These are phyloP conservation scores for Hydrotaea cyrtoneurina DNA, from an alignment of 2,888 invertebrate species.

Conservation along the genomic window DNA sequence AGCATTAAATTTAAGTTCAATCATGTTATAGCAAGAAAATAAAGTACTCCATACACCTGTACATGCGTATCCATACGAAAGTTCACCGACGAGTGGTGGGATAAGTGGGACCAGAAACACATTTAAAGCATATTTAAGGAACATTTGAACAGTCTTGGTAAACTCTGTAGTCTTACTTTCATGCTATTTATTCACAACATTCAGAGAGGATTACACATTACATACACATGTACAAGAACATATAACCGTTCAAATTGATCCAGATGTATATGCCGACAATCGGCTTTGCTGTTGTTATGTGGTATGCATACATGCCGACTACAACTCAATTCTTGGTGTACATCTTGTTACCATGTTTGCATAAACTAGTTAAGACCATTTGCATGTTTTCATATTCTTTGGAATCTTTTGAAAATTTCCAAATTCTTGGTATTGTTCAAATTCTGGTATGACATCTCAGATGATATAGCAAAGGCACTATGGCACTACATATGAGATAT, in stretches of 20 bases:
- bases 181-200: neutral
- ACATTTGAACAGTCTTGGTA: neutral
- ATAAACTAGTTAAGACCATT: constrained; percentile 17
- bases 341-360: constrained; percentile 18
- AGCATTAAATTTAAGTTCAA: constrained; percentile 37
- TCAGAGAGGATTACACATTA: neutral
- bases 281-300: too few relatives aligned
- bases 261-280: too few relatives aligned
- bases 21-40: neutral
- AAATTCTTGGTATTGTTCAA: neutral
- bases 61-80: neutral
- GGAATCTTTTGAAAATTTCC: neutral
- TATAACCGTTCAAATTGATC: neutral
- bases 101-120: neutral
- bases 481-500: neutral
- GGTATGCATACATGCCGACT: neutral
- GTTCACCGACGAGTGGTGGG: neutral
- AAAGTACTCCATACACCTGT: neutral
- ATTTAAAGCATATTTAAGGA: constrained; percentile 6
- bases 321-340: constrained; percentile 24
- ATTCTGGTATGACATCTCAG: neutral
- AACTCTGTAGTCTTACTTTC: neutral
- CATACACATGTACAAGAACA: neutral
- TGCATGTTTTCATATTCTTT: constrained; percentile 4
- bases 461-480: neutral